Conservation (phyloP, 2,888 invertebrate genomes). For the Heliconius hortense region DNA sequence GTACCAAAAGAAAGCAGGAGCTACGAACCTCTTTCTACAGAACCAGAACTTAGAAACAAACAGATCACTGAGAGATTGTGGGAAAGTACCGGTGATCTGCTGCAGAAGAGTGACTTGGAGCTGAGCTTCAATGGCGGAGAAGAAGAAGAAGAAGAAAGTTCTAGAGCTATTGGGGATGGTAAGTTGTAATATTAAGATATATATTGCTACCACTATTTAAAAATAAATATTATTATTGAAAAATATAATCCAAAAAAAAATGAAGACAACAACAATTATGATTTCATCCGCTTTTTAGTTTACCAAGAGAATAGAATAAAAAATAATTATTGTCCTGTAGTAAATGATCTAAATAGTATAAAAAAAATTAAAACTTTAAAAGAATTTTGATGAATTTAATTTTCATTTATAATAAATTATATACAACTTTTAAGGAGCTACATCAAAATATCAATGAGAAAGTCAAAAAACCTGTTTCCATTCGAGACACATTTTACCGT, state of each 20-base stretch:
- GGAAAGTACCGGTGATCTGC: slow-evolving; percentile 62
- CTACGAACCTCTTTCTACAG: slow-evolving; percentile 61
- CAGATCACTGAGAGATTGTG: slow-evolving; percentile 66
- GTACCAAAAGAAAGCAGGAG: slow-evolving; percentile 64
- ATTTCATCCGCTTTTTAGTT: too few species aligned
- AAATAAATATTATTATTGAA: not conserved
- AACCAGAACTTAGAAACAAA: slow-evolving; percentile 59
- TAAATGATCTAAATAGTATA: too few species aligned
- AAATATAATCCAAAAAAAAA: not conserved
- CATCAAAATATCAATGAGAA: slow-evolving; percentile 22
- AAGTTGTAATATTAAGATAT: slow-evolving; percentile 13
- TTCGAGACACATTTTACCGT: slow-evolving; percentile 19
- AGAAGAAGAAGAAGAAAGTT: slow-evolving; percentile 57
- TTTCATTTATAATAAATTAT: slow-evolving; percentile 1
- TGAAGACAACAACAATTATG: not conserved
- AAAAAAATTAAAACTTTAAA: not conserved
- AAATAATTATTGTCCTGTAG: too few species aligned
- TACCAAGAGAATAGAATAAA: too few species aligned
- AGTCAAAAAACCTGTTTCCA: slow-evolving; percentile 15
- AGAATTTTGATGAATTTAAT: not conserved
- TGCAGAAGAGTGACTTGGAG: slow-evolving; percentile 67
- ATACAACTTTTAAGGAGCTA: not conserved
- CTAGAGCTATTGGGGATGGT: slow-evolving; percentile 65
- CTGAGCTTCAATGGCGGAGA: slow-evolving; percentile 59
- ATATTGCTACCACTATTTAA: not conserved